Conservation (phyloP, 2,797 vertebrate genomes). For the Lophius americanus region DNA sequence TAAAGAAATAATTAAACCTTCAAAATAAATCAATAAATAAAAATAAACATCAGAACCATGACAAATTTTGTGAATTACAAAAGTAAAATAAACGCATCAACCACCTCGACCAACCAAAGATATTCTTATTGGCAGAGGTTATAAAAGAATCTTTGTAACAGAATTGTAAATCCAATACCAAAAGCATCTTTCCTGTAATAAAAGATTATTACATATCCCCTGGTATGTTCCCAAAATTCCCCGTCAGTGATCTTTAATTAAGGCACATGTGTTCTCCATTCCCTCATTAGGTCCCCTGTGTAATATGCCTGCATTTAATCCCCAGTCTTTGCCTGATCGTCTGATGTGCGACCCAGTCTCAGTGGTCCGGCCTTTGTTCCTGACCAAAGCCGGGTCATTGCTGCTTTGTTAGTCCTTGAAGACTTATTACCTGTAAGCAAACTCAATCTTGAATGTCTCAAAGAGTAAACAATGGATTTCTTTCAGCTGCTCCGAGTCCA, state of each 20-base stretch:
- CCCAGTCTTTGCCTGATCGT: no score
- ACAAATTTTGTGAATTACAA: no score
- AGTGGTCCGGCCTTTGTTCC: neutral
- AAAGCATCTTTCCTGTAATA: neutral
- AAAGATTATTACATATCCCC: no score
- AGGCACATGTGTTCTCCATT: constrained; percentile 4
- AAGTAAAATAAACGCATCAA: no score
- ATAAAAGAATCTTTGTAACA: neutral
- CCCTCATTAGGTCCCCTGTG: neutral
- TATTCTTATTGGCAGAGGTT: neutral
- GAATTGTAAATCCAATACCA: neutral
- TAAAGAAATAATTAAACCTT: no score
- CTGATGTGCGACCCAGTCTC: neutral
- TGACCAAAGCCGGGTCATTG: neutral
- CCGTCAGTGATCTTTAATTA: neutral
- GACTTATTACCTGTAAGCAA: neutral
- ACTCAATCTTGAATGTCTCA: neutral
- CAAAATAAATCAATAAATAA: no score
- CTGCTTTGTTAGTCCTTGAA: neutral
- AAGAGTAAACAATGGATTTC: neutral
- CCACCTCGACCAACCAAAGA: no score
- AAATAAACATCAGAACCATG: no score
- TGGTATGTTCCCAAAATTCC: neutral
- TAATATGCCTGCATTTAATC: neutral
- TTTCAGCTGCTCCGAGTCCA: neutral